Percentiles rank a stretch among this genome's conserved stretches.
These are phyloP conservation scores for Clivina fossor DNA, from an alignment of 2,888 invertebrate species.

Conservation along the genomic window DNA sequence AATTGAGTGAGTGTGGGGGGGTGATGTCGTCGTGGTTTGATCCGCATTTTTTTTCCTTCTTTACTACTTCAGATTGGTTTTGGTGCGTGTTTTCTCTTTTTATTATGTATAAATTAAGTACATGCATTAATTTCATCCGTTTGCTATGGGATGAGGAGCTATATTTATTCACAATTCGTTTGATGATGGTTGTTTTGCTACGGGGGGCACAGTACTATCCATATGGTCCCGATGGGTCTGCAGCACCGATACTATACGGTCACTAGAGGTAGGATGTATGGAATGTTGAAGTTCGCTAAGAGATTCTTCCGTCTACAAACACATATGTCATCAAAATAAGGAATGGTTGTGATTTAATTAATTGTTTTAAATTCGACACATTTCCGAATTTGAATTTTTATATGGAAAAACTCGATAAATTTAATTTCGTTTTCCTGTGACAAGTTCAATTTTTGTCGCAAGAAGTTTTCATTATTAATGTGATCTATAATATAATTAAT, in stretches of 20 bases:
- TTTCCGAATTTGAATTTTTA: not conserved
- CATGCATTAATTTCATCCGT: constrained; percentile 17
- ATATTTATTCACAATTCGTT: constrained; percentile 32
- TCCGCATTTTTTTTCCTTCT: constrained; percentile 3
- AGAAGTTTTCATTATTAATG: too few species aligned
- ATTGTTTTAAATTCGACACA: not conserved
- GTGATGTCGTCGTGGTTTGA: not conserved
- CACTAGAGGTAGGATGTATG: constrained; percentile 59
- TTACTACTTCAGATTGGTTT: constrained; percentile 17
- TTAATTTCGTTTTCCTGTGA: too few species aligned
- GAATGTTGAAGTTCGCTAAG: constrained; percentile 70
- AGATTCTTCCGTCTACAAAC: constrained; percentile 74
- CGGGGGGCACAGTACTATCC: constrained; percentile 11
- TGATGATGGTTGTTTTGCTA: constrained; percentile 22
- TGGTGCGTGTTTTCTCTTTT: constrained; percentile 30
- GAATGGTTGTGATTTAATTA: not conserved
- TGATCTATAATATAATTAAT: too few species aligned
- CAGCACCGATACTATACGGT: constrained; percentile 57
- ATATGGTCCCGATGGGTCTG: constrained; percentile 44
- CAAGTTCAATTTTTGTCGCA: too few species aligned
- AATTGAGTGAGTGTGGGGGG: constrained; percentile 6
- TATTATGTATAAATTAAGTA: too few species aligned
- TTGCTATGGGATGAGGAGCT: not conserved
- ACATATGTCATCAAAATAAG: constrained; percentile 40
- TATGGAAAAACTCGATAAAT: too few species aligned